These are phyloP conservation scores for Petrophora chlorosata DNA, from an alignment of 2,888 invertebrate species.

Conservation along the genomic window DNA sequence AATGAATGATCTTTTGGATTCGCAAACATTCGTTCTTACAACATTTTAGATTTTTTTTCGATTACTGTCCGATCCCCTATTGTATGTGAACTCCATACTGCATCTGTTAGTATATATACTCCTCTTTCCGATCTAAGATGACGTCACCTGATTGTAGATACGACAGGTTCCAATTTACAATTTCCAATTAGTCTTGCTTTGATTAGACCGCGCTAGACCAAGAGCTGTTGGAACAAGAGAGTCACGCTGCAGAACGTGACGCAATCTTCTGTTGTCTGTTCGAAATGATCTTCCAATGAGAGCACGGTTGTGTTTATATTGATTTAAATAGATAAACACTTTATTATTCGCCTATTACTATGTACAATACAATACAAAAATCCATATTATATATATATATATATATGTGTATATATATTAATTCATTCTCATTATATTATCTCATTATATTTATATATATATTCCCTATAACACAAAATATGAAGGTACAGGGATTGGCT, in stretches of 20 bases:
- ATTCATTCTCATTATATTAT: too few species aligned
- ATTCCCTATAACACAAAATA: too few species aligned
- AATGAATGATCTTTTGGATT: too few species aligned
- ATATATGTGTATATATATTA: too few species aligned
- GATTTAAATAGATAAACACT: too few species aligned
- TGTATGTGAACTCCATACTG: neutral
- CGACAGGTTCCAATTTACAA: constrained; percentile 20
- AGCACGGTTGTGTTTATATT: too few species aligned
- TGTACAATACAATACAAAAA: neutral
- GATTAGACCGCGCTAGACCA: neutral
- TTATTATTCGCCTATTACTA: too few species aligned
- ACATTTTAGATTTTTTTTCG: too few species aligned
- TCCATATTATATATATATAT: neutral
- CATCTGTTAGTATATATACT: neutral
- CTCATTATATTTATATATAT: too few species aligned
- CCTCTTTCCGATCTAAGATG: constrained; percentile 4
- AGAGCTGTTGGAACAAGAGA: constrained; percentile 4
- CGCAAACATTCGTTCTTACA: too few species aligned
- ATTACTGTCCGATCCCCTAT: too few species aligned
- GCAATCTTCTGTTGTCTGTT: neutral
- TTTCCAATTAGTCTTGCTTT: constrained; percentile 21
- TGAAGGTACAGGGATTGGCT: too few species aligned
- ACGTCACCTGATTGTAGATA: constrained; percentile 16
- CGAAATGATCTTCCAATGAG: neutral
- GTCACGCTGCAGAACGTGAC: neutral